A percentile compares a stretch with the other conserved stretches of the same genome.
Evolutionary conservation across 2,888 invertebrate genomes (phyloP).

Genomic region (Agrotis exclamationis): DNA sequence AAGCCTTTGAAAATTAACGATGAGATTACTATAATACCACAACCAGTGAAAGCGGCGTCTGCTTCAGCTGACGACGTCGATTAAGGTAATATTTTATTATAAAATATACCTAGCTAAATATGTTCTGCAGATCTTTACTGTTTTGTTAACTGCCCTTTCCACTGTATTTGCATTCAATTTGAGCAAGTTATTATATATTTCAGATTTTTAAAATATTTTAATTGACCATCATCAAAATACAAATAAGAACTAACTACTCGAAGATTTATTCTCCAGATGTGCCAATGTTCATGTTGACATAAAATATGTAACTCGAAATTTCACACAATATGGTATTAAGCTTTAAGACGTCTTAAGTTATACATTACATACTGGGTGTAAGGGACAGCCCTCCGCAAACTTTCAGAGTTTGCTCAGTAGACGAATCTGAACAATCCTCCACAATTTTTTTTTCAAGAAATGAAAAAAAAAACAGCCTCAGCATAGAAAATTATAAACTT

Average conservation of each 20-base stretch:
- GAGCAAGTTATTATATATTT: background rate
- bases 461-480: no score
- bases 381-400: no score
- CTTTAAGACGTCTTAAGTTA: no score
- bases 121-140: no score
- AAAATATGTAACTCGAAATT: background rate
- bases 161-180: background rate
- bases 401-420: no score
- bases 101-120: background rate
- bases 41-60: conserved; percentile 91
- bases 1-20: conserved; percentile 97
- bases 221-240: background rate
- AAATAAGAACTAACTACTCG: background rate
- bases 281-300: background rate
- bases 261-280: background rate
- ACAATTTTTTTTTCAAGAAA: no score
- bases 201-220: background rate
- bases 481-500: no score
- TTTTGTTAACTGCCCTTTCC: background rate
- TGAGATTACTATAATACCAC: conserved; percentile 97
- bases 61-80: conserved; percentile 72
- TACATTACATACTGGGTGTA: no score
- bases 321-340: no score
- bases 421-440: no score
- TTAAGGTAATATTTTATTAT: conserved; percentile 72